Conservation (phyloP, 2,113 vertebrate genomes). For the Cardinalis cardinalis region DNA sequence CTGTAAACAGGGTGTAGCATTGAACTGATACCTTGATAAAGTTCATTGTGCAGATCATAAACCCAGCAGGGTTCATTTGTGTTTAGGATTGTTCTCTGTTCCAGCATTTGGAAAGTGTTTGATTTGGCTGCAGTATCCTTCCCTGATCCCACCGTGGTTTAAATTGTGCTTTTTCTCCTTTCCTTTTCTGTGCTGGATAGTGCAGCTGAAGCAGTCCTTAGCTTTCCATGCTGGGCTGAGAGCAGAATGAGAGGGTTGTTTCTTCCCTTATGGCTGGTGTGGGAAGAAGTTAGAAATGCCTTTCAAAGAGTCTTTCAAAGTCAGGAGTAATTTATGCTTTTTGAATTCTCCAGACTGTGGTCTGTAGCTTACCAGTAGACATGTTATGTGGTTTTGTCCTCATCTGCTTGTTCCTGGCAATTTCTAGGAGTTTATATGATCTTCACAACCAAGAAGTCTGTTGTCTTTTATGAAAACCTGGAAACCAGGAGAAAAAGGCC, state of each 20-base stretch:
- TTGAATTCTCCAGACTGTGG: conserved; percentile 23
- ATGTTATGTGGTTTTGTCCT: conserved; percentile 38
- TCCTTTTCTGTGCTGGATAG: not conserved
- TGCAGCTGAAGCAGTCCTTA: not conserved
- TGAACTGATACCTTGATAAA: conserved; percentile 30
- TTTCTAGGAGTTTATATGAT: not conserved
- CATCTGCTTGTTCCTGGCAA: conserved; percentile 20
- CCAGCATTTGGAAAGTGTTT: conserved; percentile 41
- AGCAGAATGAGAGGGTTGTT: not conserved
- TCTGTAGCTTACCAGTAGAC: conserved; percentile 26
- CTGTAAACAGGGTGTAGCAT: conserved; percentile 11
- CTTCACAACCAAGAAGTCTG: not conserved
- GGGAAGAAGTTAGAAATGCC: conserved; percentile 9
- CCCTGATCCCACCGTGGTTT: not conserved
- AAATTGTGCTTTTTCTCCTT: conserved; percentile 22
- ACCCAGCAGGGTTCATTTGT: conserved; percentile 37
- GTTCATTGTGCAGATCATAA: conserved; percentile 29
- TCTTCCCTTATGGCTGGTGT: not conserved
- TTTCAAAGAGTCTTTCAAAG: conserved; percentile 31
- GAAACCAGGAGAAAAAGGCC: not conserved
- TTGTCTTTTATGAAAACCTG: conserved; percentile 10
- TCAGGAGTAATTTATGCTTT: conserved; percentile 9
- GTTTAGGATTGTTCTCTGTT: conserved; percentile 7
- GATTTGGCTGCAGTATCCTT: conserved; percentile 32
- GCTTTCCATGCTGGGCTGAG: not conserved